Evolutionary conservation across 1,140 invertebrate species (phyloP), one percentile per base, ranked within the genome.

Genomic region (Philopotamus ludificatus): DNA sequence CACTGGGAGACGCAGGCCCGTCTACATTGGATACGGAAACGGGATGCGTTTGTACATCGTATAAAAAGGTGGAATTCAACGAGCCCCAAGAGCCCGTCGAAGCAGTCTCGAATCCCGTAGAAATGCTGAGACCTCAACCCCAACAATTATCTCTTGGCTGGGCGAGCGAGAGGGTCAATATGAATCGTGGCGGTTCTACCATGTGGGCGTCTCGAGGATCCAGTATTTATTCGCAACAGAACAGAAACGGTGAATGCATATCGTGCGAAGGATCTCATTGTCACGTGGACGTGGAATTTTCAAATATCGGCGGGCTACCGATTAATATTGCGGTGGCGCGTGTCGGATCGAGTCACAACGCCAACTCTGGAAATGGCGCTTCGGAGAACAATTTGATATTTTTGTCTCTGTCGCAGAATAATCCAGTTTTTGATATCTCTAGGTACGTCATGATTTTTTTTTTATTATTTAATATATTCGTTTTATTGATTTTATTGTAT

Each of bases 21-120:
- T 62, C 67, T 3, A 50, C 25, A 15, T 55, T 55, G 0, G 39
- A 66, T 9, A 42, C 15, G 16, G 68, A 70, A 71, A 67, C 74
- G 0, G 66, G 74, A 1, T 80, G 79, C 65, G 77, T 80, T 12
- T 80, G 79, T 71, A 80, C 79, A 0, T 74, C 75, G 0, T 79
- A 80, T 67, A 72, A 60, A 25, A 60, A 60, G 20, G 42, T 49
- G 1, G 57, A 60, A 16, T 34, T 42, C 15, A 25, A 26, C n/a
- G 22, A 75, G 7, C 74, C 79, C 41, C 73, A 73, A 50, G 77
- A 72, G 25, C 23, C 28, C 41, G 44, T 60, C 10, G 7, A 20
- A 25, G 16, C 18, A 18, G 28, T 54, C 20, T 3, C 3, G 4
- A 15, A 47, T 1, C 47, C 26, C n/a, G 23, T 25, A 21, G n/a